Evolutionary conservation across 2,113 vertebrate species (phyloP).

Genomic region (Odobenus rosmarus): DNA sequence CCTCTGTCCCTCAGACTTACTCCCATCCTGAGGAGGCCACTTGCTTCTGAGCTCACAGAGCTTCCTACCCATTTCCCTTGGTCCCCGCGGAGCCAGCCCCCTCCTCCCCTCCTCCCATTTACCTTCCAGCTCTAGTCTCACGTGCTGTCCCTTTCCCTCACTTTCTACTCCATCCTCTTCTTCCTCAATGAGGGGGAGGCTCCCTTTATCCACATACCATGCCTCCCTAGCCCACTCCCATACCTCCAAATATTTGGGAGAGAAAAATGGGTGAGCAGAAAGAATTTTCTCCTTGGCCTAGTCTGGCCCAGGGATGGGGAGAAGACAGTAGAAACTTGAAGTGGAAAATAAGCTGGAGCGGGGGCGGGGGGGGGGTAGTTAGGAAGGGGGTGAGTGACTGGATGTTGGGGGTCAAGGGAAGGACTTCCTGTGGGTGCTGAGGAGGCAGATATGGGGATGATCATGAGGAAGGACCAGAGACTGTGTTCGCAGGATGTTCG

Average conservation of each 20-base stretch:
- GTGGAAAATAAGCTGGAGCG: not conserved
- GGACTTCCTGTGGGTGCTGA: not conserved
- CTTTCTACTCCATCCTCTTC: not conserved
- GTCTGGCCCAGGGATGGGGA: not conserved
- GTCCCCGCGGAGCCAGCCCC: not conserved
- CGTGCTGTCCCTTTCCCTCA: not conserved
- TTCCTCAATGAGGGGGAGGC: not conserved
- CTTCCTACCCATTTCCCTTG: not conserved
- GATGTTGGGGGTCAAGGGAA: not conserved
- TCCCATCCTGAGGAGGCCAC: not conserved
- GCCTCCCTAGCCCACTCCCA: not conserved
- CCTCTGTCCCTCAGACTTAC: not conserved
- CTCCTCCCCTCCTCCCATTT: not conserved
- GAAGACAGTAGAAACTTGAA: not conserved
- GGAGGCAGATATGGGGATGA: not conserved
- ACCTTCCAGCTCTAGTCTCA: not conserved
- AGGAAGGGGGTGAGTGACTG: not conserved
- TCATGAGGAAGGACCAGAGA: not conserved
- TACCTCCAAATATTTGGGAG: constrained; percentile 22
- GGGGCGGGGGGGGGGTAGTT: not conserved
- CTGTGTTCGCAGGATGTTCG: not conserved
- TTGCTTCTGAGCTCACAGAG: not conserved
- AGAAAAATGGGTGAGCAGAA: not conserved
- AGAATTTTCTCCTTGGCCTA: not conserved
- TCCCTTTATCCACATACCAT: not conserved